These are phyloP conservation scores for Vicugna pacos DNA, from an alignment of 2,113 vertebrate genomes.

Conservation along the genomic window DNA sequence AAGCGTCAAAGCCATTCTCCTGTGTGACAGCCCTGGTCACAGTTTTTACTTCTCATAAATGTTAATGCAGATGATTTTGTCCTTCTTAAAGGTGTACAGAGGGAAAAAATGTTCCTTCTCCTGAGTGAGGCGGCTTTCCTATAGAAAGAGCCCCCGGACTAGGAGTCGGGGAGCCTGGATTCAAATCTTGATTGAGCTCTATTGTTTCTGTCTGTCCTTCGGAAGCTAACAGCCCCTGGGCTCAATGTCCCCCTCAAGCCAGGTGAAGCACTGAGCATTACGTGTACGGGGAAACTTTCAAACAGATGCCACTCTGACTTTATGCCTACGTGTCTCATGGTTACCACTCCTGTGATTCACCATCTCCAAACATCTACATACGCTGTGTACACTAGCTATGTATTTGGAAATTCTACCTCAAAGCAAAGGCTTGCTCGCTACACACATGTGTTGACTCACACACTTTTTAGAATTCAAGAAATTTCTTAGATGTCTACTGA, in stretches of 20 bases:
- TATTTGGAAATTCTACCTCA: not conserved
- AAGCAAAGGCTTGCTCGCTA: not conserved
- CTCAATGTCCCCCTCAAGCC: not conserved
- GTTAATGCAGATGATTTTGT: not conserved
- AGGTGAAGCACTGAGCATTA: not conserved
- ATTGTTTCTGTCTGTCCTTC: not conserved
- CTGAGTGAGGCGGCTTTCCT: not conserved
- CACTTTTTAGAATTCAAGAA: not conserved
- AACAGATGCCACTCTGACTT: not conserved
- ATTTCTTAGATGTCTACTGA: not conserved
- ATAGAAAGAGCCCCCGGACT: not conserved
- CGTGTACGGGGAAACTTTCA: not conserved
- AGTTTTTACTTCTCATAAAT: not conserved
- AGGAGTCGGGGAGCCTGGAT: not conserved
- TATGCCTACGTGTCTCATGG: not conserved
- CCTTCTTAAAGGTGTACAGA: not conserved
- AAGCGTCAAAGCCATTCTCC: not conserved
- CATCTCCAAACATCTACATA: not conserved
- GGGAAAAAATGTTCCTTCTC: not conserved
- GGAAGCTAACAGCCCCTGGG: not conserved
- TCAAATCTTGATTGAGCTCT: not conserved
- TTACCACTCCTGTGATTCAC: not conserved
- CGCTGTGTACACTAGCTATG: not conserved
- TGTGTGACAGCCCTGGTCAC: not conserved
- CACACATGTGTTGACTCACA: not conserved